Evolutionary conservation across 1,140 invertebrate genomes (phyloP), one percentile per base, ranked within the genome.

Genomic region (Popillia japonica): DNA sequence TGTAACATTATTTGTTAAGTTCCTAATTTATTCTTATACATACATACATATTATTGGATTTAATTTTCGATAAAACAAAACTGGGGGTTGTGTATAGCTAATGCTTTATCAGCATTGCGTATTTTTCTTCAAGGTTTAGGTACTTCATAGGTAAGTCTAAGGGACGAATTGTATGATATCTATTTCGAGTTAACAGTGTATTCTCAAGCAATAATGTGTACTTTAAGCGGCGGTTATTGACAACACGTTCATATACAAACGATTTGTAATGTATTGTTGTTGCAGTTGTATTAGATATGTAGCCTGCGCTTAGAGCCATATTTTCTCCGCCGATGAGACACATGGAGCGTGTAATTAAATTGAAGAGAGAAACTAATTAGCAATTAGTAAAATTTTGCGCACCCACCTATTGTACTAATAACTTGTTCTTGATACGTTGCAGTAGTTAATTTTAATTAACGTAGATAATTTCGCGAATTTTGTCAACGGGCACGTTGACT

Each of bases 361-460:
- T 68, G 61, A 68, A 68, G 20, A 68, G 61, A 68, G 20, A 68
- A 68, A 23, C 61, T 68, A 68, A 68, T 68, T 68, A 68, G 17
- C 61, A 68, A 68, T 68, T 68, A 68, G 61, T 27, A 68, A 68
- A 68, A 34, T 68, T 68, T 34, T 11, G 61, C 61, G 20, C 61
- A 23, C 22, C 61, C 27, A 68, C 22, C 22, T 61, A 20, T 61
- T 68, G 22, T 27, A 68, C 61, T 27, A 68, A 68, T 68, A 68
- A 68, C 61, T 68, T 68, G 61, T 34, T 17, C 61, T 68, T 23
- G 22, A 68, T 68, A 22, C 27, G 17, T 68, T 34, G 6, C 61
- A 20, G 27, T 68, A 68, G 61, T 27, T 68, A 68, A 68, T 68
- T 68, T 68, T 68, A 68, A 68, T 68, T 68, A 68, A 68, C 61